Evolutionary conservation across 2,888 invertebrate species (phyloP).

Genomic region (Trimorus sp.): DNA sequence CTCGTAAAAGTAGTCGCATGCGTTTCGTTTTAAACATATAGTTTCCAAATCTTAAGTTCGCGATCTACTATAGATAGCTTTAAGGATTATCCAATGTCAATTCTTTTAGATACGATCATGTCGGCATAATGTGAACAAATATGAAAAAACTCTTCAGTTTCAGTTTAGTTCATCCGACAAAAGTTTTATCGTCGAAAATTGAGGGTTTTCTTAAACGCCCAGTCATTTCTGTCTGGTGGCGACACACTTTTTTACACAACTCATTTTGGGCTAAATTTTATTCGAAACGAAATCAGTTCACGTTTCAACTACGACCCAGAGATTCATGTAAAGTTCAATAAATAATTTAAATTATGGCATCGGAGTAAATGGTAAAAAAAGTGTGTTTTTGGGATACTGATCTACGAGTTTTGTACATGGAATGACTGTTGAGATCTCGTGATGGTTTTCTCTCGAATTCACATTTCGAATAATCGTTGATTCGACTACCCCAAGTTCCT

Average conservation of each 20-base stretch:
- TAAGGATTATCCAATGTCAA: not conserved
- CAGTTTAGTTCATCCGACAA: no score
- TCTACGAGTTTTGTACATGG: slow-evolving; percentile 1
- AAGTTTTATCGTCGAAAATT: no score
- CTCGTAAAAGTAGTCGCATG: not conserved
- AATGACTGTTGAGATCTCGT: slow-evolving; percentile 18
- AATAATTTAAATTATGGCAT: not conserved
- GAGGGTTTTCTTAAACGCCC: no score
- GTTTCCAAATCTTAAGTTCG: not conserved
- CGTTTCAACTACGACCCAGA: no score
- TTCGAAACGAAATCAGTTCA: no score
- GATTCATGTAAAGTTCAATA: not conserved
- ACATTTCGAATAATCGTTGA: slow-evolving; percentile 10
- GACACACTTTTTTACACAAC: no score
- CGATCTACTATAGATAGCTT: not conserved
- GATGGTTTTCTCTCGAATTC: slow-evolving; percentile 18
- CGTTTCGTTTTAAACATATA: not conserved
- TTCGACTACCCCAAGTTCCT: slow-evolving; percentile 23
- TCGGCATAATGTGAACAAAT: not conserved
- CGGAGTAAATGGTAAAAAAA: no score
- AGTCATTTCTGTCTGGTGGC: no score
- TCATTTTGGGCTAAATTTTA: no score
- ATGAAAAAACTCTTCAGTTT: slow-evolving; percentile 2
- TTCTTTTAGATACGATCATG: not conserved
- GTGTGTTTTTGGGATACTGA: not conserved